A percentile compares a stretch with the other conserved stretches of the same genome.
phyloP scores from a whole-genome alignment of 2,888 invertebrate species.

The Heliconius aoede region DNA sequence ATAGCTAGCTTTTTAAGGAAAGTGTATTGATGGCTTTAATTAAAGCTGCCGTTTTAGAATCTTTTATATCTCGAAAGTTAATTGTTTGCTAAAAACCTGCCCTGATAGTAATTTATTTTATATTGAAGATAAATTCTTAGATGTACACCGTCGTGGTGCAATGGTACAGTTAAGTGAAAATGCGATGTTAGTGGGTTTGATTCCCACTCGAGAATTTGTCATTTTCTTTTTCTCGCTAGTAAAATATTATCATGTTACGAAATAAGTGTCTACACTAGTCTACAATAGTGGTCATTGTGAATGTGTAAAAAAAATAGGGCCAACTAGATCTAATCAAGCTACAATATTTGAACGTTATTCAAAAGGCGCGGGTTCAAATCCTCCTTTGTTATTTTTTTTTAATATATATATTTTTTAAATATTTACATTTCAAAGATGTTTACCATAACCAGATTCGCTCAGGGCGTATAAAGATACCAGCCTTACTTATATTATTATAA shows the following conservation, averaged over 20 bases:
- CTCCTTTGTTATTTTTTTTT: not conserved
- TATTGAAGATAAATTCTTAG: not conserved
- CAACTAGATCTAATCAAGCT: not conserved
- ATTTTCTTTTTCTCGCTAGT: not conserved
- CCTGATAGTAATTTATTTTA: constrained; percentile 7
- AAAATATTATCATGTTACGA: not conserved
- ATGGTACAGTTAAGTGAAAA: not conserved
- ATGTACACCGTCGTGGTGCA: not conserved
- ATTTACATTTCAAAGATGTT: constrained; percentile 9
- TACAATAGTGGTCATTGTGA: too few relatives aligned
- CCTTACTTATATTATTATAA: constrained; percentile 13
- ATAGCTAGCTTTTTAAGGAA: constrained; percentile 63
- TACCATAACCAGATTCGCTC: constrained; percentile 2
- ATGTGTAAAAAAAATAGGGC: too few relatives aligned
- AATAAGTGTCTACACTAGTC: not conserved
- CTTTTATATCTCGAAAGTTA: constrained; percentile 35
- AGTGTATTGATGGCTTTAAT: constrained; percentile 73
- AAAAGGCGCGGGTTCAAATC: not conserved
- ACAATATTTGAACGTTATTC: not conserved
- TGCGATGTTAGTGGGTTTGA: not conserved
- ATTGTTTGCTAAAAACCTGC: constrained; percentile 23
- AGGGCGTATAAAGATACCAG: not conserved
- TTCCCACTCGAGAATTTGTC: not conserved
- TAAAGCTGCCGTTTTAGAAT: constrained; percentile 54
- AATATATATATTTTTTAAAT: too few relatives aligned